Evolutionary conservation across 2,797 vertebrate species (phyloP).

Genomic region (Scolopax rusticola): DNA sequence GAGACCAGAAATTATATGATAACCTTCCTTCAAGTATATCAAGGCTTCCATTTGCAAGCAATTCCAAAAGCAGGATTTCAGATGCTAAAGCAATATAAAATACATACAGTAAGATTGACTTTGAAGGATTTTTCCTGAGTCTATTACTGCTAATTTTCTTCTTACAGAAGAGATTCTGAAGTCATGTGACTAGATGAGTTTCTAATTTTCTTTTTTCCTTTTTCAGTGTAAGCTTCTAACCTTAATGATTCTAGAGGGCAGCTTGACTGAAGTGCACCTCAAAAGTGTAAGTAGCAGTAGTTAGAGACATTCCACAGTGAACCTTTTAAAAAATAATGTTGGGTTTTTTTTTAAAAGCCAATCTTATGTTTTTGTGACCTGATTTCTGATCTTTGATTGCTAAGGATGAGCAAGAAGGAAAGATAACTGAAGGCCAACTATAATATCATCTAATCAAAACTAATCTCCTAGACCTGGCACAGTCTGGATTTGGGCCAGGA

Average conservation of each 20-base stretch:
- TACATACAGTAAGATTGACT: fast-evolving
- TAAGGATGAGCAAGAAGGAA: not conserved
- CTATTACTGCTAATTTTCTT: not conserved
- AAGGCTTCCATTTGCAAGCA: not conserved
- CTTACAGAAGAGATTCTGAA: not conserved
- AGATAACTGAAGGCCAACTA: not conserved
- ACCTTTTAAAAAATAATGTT: not conserved
- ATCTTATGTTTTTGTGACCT: not conserved
- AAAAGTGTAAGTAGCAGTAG: not conserved
- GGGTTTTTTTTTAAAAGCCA: not conserved
- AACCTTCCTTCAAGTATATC: not conserved
- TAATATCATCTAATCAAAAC: conserved; percentile 48
- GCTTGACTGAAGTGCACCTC: not conserved
- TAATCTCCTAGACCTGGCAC: conserved; percentile 9
- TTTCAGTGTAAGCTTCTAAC: not conserved
- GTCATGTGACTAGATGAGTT: not conserved
- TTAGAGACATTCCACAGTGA: not conserved
- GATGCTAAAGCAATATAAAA: not conserved
- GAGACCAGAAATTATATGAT: not conserved
- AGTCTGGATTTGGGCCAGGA: conserved; percentile 49
- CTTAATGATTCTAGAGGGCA: not conserved
- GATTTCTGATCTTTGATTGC: conserved; percentile 1
- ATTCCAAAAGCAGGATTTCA: not conserved
- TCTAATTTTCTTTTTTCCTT: not conserved
- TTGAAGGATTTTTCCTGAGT: not conserved